Base-by-base conservation (phyloP, 2,888 invertebrate species). In the Theodoxus fluviatilis region DNA sequence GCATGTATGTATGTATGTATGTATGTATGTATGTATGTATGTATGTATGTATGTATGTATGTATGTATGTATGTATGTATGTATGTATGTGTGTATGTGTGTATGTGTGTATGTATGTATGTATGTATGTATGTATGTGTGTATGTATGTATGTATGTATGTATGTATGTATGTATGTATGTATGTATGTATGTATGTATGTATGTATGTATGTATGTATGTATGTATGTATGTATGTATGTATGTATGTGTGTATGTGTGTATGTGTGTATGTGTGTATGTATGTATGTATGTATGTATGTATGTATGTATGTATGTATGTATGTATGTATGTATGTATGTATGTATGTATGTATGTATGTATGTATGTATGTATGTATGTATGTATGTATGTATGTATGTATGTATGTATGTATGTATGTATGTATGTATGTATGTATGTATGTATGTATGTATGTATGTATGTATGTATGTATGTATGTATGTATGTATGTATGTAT, bases 231-330 rank as follows among this genome's bases (percentile, higher is more conserved):
- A 25, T 52, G 52, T 52, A n/a, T 52, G 52, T 52, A 25, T 52
- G 52, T 52, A 25, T 52, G 52, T 52, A n/a, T 52, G 52, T 52
- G 52, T 52, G 52, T 52, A 52, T 52, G 52, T 52, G n/a, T n/a
- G 52, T n/a, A 25, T 52, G 22, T n/a, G 52, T 52, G n/a, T n/a
- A 25, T 52, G 52, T 52, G 52, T 52, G 52, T n/a, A n/a, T 15
- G 52, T 52, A n/a, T n/a, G n/a, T n/a, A n/a, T n/a, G n/a, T n/a
- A n/a, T n/a, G n/a, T n/a, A n/a, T n/a, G n/a, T n/a, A n/a, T n/a
- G n/a, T n/a, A n/a, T n/a, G n/a, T n/a, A n/a, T n/a, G n/a, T n/a
- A n/a, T n/a, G n/a, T n/a, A n/a, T n/a, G n/a, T n/a, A n/a, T n/a
- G n/a, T n/a, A n/a, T n/a, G n/a, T n/a, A n/a, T n/a, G n/a, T n/a